Conservation (phyloP, 2,113 vertebrate species). For the Sapayoa aenigma region DNA sequence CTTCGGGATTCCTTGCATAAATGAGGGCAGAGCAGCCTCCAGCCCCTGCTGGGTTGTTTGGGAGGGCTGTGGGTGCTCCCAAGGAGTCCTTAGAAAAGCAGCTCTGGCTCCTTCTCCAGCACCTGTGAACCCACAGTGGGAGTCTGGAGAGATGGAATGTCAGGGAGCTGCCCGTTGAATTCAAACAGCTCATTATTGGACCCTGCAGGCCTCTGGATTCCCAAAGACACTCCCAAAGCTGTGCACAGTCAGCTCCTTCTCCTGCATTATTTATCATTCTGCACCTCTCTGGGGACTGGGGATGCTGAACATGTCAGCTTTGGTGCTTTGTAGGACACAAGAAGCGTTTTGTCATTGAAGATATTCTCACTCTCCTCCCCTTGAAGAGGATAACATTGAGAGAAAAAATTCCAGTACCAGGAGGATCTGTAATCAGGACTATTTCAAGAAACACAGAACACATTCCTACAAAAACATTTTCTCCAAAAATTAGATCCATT, state of each 20-base stretch:
- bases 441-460: not conserved
- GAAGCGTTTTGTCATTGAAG: constrained; percentile 14
- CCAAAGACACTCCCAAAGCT: not conserved
- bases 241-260: not conserved
- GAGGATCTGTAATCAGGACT: not conserved
- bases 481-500: not conserved
- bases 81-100: not conserved
- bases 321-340: not conserved
- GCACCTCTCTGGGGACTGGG: not conserved
- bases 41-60: not conserved
- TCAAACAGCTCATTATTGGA: not conserved
- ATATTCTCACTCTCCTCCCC: not conserved
- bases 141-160: fast-evolving
- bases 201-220: not conserved
- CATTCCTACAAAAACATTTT: not conserved
- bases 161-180: not conserved
- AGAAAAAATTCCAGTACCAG: not conserved
- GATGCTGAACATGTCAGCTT: not conserved
- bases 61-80: fast-evolving
- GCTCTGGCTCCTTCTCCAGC: not conserved
- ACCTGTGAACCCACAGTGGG: fast-evolving
- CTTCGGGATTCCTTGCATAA: fast-evolving
- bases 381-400: not conserved
- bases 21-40: not conserved
- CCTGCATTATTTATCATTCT: not conserved